Conservation (phyloP, 2,888 invertebrate species). For the Dicranocentrus wangi region DNA sequence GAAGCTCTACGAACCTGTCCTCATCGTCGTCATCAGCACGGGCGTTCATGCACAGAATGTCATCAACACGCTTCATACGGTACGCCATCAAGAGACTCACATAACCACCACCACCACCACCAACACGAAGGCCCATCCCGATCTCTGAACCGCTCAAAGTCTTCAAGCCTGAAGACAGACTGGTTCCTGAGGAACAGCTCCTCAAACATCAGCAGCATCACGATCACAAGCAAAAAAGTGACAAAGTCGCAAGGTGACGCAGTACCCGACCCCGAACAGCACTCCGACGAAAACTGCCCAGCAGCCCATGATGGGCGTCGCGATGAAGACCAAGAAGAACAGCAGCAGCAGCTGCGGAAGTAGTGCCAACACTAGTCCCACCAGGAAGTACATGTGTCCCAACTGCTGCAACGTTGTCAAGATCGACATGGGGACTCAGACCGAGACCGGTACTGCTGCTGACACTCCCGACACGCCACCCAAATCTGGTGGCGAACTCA, state of each 20-base stretch:
- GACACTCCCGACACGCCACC: too few relatives aligned
- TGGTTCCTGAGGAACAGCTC: slow-evolving; percentile 24
- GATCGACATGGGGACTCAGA: slow-evolving; percentile 9
- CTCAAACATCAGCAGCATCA: slow-evolving; percentile 25
- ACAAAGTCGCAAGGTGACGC: slow-evolving; percentile 7
- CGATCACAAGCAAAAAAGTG: slow-evolving; percentile 25
- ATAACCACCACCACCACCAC: neutral
- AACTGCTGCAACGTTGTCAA: slow-evolving; percentile 22
- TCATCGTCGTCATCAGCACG: too few relatives aligned
- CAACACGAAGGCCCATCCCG: neutral
- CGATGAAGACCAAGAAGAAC: slow-evolving; percentile 22
- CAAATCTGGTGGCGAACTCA: too few relatives aligned
- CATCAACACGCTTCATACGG: too few relatives aligned
- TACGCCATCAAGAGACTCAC: too few relatives aligned
- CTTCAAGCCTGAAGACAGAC: slow-evolving; percentile 26
- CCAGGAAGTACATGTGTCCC: slow-evolving; percentile 23
- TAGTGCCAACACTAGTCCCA: neutral
- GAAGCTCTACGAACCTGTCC: too few relatives aligned
- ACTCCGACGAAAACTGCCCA: slow-evolving; percentile 4
- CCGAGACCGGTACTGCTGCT: neutral
- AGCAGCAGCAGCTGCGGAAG: slow-evolving; percentile 2
- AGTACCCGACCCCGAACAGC: slow-evolving; percentile 14
- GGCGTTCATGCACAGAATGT: too few relatives aligned
- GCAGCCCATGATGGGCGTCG: slow-evolving; percentile 3
- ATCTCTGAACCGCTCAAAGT: slow-evolving; percentile 23